Percentiles rank a stretch among this genome's conserved stretches.
These are phyloP conservation scores for Phalacrocorax aristotelis DNA, from an alignment of 2,113 vertebrate species.

Conservation along the genomic window DNA sequence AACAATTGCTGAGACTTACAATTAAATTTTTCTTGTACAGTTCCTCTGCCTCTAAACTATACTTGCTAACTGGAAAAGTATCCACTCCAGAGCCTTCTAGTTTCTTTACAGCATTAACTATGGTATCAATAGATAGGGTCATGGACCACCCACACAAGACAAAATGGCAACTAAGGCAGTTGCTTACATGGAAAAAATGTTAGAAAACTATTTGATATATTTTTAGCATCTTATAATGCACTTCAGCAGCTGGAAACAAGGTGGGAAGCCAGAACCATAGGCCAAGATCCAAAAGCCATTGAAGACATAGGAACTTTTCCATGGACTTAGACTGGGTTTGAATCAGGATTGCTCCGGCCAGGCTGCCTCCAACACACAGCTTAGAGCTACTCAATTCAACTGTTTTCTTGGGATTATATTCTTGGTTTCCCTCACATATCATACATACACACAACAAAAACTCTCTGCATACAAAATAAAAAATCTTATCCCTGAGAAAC, in stretches of 20 bases:
- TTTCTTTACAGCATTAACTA: not conserved
- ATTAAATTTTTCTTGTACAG: not conserved
- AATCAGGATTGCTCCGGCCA: not conserved
- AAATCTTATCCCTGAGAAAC: not conserved
- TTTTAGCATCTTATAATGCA: constrained; percentile 29
- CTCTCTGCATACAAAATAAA: not conserved
- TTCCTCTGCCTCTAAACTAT: not conserved
- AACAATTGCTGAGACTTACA: not conserved
- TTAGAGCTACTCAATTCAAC: not conserved
- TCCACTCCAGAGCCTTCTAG: not conserved
- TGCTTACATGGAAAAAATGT: not conserved
- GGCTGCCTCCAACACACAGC: not conserved
- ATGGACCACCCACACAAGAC: constrained; percentile 32
- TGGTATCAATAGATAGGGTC: not conserved
- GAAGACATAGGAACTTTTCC: constrained; percentile 7
- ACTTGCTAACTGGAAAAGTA: not conserved
- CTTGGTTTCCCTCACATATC: not conserved
- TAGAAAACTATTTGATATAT: not conserved
- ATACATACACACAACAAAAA: not conserved
- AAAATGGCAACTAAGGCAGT: not conserved
- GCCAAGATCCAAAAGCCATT: not conserved
- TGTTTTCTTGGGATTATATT: not conserved
- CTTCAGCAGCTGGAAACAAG: constrained; percentile 48
- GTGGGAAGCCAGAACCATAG: not conserved
- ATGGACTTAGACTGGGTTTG: not conserved